Base-by-base conservation (phyloP, 2,888 invertebrate genomes). In the Furcula furcula region DNA sequence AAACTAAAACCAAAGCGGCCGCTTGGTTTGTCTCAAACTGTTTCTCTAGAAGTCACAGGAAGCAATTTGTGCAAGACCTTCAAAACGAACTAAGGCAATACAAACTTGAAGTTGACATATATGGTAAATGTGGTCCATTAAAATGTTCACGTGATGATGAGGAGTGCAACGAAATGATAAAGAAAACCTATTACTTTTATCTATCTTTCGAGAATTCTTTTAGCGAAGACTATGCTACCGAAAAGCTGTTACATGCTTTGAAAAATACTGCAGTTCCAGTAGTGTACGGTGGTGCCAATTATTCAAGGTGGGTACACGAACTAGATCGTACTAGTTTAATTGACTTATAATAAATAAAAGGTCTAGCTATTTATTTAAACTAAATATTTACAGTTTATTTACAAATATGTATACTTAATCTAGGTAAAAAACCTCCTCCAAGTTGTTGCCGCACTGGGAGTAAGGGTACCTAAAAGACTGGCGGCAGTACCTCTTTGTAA, bases 271-370 rank as follows among this genome's bases (percentile, higher is more conserved):
- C 92, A 7, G 74, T 94, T 3, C 93, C 93, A 0, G 90, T 94
- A 13, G 93, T 93, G 1, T 92, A 90, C 75, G 93, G 93, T 7
- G 91, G 90, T 10, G 91, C 90, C 22, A 62, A 78, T 37, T 77
- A 78, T 45, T 45, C 67, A 4, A 64, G 74, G 76, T 75, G 49
- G 48, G 43, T 42, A 16, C n/a, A n/a, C n/a, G n/a, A n/a, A n/a
- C n/a, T n/a, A n/a, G n/a, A n/a, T n/a, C n/a, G n/a, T n/a, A n/a
- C n/a, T n/a, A n/a, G n/a, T n/a, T n/a, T n/a, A n/a, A n/a, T n/a
- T n/a, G n/a, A n/a, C n/a, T n/a, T n/a, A n/a, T n/a, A n/a, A n/a
- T n/a, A n/a, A n/a, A n/a, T n/a, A n/a, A n/a, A n/a, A n/a, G n/a
- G n/a, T n/a, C n/a, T n/a, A n/a, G n/a, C n/a, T n/a, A n/a, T n/a